Conservation (phyloP, 2,797 vertebrate species). For the Bovichtus variegatus region DNA sequence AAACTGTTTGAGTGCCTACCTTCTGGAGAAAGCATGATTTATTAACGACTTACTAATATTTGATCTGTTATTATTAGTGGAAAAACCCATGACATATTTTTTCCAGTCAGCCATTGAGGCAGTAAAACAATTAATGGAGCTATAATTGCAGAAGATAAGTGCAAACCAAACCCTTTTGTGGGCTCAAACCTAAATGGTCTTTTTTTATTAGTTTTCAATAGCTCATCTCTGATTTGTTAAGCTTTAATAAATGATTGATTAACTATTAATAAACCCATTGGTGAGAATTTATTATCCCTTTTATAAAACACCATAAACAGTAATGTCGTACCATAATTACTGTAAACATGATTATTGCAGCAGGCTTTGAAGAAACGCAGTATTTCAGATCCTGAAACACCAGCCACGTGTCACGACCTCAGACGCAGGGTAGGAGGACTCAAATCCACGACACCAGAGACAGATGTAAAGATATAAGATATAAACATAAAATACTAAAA, state of each 20-base stretch:
- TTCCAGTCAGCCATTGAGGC: background rate
- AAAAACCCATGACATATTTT: slow-evolving; percentile 3
- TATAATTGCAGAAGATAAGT: background rate
- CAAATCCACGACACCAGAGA: too few species aligned
- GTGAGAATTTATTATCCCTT: background rate
- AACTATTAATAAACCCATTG: background rate
- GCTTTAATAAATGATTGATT: background rate
- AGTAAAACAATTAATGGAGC: slow-evolving; percentile 11
- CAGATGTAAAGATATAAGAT: too few species aligned
- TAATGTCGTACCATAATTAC: background rate
- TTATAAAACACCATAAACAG: background rate
- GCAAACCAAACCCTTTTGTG: background rate
- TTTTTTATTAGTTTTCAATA: background rate
- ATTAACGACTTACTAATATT: slow-evolving; percentile 7
- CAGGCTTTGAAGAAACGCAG: background rate
- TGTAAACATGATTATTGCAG: background rate
- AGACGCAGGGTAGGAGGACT: too few species aligned
- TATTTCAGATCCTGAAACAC: background rate
- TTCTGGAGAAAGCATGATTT: background rate
- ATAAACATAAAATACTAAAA: too few species aligned
- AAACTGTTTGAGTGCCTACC: background rate
- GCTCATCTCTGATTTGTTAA: background rate
- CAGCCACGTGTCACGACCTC: too few species aligned
- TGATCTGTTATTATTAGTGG: background rate
- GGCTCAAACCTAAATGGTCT: background rate